phyloP scores from a whole-genome alignment of 30 jellyfish, hydroid and myxozoan species.

The Phacellophora camtschatica region DNA sequence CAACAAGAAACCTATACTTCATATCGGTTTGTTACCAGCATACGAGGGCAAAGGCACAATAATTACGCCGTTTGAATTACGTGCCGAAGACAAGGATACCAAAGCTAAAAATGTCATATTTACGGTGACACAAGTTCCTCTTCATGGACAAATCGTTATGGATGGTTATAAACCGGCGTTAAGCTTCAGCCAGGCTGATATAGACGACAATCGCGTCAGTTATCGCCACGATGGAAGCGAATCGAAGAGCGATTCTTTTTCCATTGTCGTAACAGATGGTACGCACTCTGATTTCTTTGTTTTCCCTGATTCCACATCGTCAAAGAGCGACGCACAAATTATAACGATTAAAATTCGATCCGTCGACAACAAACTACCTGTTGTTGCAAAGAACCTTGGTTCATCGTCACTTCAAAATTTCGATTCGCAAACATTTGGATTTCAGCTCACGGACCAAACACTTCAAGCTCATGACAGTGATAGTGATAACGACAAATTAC shows the following conservation, averaged over 20 bases:
- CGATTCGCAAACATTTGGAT: constrained; percentile 49
- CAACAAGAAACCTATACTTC: constrained; percentile 75
- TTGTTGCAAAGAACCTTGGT: constrained; percentile 69
- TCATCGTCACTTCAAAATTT: constrained; percentile 62
- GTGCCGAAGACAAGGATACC: constrained; percentile 91
- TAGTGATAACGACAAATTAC: constrained; percentile 45
- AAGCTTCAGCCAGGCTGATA: constrained; percentile 79
- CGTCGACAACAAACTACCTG: constrained; percentile 87
- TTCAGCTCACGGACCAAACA: constrained; percentile 45
- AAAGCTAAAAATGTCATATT: constrained; percentile 41
- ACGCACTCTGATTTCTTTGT: constrained; percentile 74
- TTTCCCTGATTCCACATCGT: constrained; percentile 60
- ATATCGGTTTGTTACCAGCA: constrained; percentile 63
- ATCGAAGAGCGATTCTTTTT: constrained; percentile 60
- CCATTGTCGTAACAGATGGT: constrained; percentile 80
- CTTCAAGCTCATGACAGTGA: constrained; percentile 78
- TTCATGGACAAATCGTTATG: constrained; percentile 65
- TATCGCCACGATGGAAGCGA: constrained; percentile 92
- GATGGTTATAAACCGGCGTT: constrained; percentile 32
- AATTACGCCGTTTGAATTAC: constrained; percentile 89
- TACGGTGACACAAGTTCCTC: constrained; percentile 73
- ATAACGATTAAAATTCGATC: constrained; percentile 54
- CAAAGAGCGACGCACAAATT: constrained; percentile 46
- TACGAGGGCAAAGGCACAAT: constrained; percentile 61
- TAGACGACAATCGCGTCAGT: constrained; percentile 67